These are phyloP conservation scores for Myoxocephalus aenaeus DNA, from an alignment of 2,797 vertebrate species.

Conservation along the genomic window DNA sequence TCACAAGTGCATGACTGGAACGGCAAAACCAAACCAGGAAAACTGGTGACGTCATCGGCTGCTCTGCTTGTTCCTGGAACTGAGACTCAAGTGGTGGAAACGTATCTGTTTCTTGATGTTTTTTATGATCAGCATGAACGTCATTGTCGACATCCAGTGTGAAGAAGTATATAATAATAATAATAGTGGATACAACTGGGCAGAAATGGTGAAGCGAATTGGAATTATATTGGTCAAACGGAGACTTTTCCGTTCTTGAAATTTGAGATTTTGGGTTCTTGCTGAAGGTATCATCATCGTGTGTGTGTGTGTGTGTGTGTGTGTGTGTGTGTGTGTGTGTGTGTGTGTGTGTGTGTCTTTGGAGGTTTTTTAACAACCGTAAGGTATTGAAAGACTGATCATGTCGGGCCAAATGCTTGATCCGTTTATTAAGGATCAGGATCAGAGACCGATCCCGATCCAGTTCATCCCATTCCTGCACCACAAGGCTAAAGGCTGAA, in stretches of 20 bases:
- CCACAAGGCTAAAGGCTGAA: background rate
- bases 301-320: background rate
- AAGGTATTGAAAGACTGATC: background rate
- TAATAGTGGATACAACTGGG: background rate
- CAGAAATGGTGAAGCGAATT: background rate
- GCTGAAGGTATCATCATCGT: too few relatives aligned
- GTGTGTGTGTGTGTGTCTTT: background rate
- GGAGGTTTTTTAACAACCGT: background rate
- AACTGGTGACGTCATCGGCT: conserved; percentile 23
- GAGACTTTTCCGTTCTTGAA: background rate
- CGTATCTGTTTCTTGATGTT: too few relatives aligned
- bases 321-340: background rate
- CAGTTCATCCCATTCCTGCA: background rate
- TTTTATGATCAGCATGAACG: background rate
- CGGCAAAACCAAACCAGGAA: background rate
- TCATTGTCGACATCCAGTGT: background rate
- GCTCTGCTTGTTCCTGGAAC: background rate
- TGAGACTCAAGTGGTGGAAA: too few relatives aligned
- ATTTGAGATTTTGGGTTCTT: too few relatives aligned
- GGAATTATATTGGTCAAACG: background rate
- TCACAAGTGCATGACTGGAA: conserved; percentile 37
- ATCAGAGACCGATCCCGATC: background rate
- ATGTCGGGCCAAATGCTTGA: background rate
- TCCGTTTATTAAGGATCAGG: background rate
- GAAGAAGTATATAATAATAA: background rate